A percentile compares a stretch with the other conserved stretches of the same genome.
Evolutionary conservation across 1,140 invertebrate species (phyloP).

Genomic region (Atta texana): DNA sequence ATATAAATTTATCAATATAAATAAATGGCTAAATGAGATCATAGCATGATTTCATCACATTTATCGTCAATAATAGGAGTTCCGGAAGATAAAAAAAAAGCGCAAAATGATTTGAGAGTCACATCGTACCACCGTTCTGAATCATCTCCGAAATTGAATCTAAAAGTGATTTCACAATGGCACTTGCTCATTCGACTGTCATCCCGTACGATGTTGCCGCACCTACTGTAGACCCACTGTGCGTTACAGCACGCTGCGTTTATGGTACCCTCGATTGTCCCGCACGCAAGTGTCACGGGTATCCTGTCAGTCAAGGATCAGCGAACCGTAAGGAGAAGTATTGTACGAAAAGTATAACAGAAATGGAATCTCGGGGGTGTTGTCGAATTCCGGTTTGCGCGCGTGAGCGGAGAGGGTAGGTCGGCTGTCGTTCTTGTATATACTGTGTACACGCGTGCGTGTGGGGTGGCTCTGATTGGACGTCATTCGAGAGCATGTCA

Average conservation of each 20-base stretch:
- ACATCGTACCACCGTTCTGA: not conserved
- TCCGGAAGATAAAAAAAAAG: slow-evolving; percentile 9
- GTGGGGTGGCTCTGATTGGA: slow-evolving; percentile 81
- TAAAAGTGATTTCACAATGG: slow-evolving; percentile 82
- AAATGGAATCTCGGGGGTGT: slow-evolving; percentile 78
- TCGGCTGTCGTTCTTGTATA: slow-evolving; percentile 5
- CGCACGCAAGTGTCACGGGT: slow-evolving; percentile 72
- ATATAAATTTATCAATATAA: not conserved
- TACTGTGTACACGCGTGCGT: slow-evolving; percentile 42
- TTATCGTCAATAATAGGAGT: not conserved
- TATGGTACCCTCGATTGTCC: slow-evolving; percentile 43
- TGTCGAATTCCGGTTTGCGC: slow-evolving; percentile 52
- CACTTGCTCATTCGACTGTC: slow-evolving; percentile 82
- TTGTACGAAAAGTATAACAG: slow-evolving; percentile 83
- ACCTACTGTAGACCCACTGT: slow-evolving; percentile 64
- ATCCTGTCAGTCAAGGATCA: slow-evolving; percentile 84
- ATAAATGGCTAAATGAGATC: not conserved
- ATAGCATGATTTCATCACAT: not conserved
- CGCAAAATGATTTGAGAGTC: slow-evolving; percentile 9
- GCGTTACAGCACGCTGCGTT: slow-evolving; percentile 74
- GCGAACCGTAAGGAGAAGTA: slow-evolving; percentile 83
- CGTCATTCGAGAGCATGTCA: slow-evolving; percentile 79
- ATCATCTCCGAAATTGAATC: slow-evolving; percentile 59
- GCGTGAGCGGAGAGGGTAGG: slow-evolving; percentile 2
- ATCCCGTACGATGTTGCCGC: slow-evolving; percentile 73